Base-by-base conservation (phyloP, 2,888 invertebrate species). In the Epirrhoe alternata region DNA sequence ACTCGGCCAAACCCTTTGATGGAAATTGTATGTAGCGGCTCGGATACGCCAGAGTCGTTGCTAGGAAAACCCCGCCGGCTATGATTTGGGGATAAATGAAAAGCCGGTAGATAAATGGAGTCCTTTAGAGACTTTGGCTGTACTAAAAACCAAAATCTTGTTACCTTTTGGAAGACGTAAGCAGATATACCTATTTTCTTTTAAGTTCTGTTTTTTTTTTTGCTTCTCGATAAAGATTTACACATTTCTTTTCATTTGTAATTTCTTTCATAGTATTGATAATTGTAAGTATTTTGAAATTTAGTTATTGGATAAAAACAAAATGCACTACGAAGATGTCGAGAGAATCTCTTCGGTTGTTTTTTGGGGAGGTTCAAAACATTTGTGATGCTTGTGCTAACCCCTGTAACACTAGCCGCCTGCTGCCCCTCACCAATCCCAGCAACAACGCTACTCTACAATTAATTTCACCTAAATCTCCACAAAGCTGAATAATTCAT, bases 1-100 rank as follows among this genome's bases (percentile, higher is more conserved):
- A 79, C 76, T 74, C 77, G 74, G 75, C 74, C 76, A 79, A 84
- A 83, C 85, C 87, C 84, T 87, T 85, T 87, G 88, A 89, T 88
- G 88, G 87, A 83, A 85, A 87, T 86, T 88, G 86, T 86, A 82
- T 88, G 88, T 87, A 86, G 86, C 68, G 87, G 86, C 75, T 73
- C 51, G 51, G 30, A 52, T 52, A 24, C 42, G 42, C 35, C 54
- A 35, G 54, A 24, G 54, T n/a, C 10, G 49, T 17, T 16, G 52
- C 45, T 31, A 60, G 52, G 16, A 17, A 24, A n/a, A 14, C 6
- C 35, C 58, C 58, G 16, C 31, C 7, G 57, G 47, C 45, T 16
- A 49, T 33, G 57, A 49, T 57, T 57, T 57, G 30, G 47, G 31
- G 57, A 57, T 57, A 57, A 49, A 47, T 47, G 47, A 47, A 47